These are phyloP conservation scores for Melinopterus prodromus DNA, from an alignment of 2,888 invertebrate species.

Conservation along the genomic window DNA sequence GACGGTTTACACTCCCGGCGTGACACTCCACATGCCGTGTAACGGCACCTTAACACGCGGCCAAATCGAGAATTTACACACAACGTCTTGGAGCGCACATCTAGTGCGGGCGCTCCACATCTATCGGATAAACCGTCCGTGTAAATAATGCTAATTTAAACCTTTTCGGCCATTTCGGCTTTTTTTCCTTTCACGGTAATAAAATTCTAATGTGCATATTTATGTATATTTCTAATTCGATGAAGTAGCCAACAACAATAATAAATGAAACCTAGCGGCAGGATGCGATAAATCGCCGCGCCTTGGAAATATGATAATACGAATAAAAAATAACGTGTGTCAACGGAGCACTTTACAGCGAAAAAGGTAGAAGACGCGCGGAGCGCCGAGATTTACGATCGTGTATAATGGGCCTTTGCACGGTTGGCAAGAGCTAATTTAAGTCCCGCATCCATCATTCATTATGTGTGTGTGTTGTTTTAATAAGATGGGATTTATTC, in stretches of 20 bases:
- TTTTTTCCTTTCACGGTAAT: too few relatives aligned
- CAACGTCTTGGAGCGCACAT: too few relatives aligned
- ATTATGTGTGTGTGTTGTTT: constrained; percentile 25
- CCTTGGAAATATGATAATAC: background rate
- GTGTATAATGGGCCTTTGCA: constrained; percentile 23
- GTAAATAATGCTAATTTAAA: too few relatives aligned
- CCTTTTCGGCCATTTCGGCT: too few relatives aligned
- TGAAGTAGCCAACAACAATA: background rate
- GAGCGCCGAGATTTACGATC: constrained; percentile 21
- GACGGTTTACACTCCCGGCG: too few relatives aligned
- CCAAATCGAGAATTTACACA: too few relatives aligned
- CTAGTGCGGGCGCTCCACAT: too few relatives aligned
- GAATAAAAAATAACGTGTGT: background rate
- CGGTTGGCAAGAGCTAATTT: constrained; percentile 26
- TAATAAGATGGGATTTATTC: constrained; percentile 27
- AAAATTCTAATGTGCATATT: too few relatives aligned
- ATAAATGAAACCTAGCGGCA: background rate
- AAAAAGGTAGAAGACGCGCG: constrained; percentile 22
- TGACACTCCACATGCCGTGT: too few relatives aligned
- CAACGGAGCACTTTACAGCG: constrained; percentile 11
- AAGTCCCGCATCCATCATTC: constrained; percentile 23
- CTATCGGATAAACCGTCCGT: too few relatives aligned
- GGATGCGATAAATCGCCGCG: background rate
- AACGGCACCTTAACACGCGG: too few relatives aligned
- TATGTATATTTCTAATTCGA: background rate